Conservation (phyloP, 2,888 invertebrate genomes). For the Xylota segnis region DNA sequence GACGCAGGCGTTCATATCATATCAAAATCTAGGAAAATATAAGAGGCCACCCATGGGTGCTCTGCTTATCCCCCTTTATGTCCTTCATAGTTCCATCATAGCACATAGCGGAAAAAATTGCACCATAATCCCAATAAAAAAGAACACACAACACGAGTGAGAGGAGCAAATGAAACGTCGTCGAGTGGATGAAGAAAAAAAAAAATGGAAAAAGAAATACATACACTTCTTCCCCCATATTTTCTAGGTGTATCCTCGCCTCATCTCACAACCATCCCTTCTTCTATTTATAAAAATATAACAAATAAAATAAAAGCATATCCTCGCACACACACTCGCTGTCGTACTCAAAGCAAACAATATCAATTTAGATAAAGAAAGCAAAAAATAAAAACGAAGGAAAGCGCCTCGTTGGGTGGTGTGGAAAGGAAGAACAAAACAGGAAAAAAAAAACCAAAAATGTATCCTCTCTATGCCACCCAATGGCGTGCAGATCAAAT, state of each 20-base stretch:
- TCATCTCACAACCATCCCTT: conserved; percentile 63
- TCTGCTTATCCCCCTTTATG: conserved; percentile 43
- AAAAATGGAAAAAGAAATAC: conserved; percentile 2
- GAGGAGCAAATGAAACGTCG: conserved; percentile 13
- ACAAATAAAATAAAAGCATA: conserved; percentile 70
- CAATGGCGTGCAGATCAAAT: conserved; percentile 76
- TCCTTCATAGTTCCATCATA: conserved; percentile 70
- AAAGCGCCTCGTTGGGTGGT: conserved; percentile 44
- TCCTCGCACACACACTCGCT: conserved; percentile 49
- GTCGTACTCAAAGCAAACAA: conserved; percentile 76
- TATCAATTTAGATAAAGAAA: conserved; percentile 79
- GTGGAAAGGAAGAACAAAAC: conserved; percentile 40
- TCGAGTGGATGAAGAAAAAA: conserved; percentile 23
- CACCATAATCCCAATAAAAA: conserved; percentile 69
- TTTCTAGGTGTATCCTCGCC: conserved; percentile 68
- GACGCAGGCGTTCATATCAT: conserved; percentile 78
- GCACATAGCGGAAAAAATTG: conserved; percentile 70
- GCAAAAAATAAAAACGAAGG: conserved; percentile 67
- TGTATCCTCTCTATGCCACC: conserved; percentile 61
- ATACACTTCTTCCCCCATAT: conserved; percentile 57
- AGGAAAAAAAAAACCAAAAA: conserved; percentile 38
- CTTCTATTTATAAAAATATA: conserved; percentile 63
- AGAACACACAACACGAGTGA: conserved; percentile 29
- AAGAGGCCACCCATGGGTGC: conserved; percentile 53
- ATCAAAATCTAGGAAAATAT: conserved; percentile 74